Percentiles rank a stretch among this genome's conserved stretches.
These are phyloP conservation scores for Cyprinus carpio DNA, from an alignment of 2,113 vertebrate genomes.

Conservation along the genomic window DNA sequence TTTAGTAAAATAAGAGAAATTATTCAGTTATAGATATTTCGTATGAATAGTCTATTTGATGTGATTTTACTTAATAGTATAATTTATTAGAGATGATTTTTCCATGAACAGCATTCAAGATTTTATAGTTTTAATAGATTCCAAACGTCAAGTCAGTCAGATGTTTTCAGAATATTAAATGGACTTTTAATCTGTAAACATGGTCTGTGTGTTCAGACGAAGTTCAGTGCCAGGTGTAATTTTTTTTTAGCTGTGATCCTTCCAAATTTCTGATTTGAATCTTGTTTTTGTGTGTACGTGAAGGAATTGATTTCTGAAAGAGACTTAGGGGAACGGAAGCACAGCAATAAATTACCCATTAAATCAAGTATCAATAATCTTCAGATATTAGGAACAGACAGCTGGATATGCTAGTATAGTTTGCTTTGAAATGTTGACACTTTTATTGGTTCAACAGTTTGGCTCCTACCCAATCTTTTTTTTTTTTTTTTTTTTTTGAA, in stretches of 20 bases:
- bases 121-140: background rate
- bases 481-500: too few relatives aligned
- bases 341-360: background rate
- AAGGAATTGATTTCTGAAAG: background rate
- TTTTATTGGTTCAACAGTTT: background rate
- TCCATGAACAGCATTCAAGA: background rate
- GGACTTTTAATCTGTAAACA: background rate
- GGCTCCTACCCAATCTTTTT: background rate
- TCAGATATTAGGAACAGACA: background rate
- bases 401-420: background rate
- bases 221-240: background rate
- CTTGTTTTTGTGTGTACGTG: too few relatives aligned
- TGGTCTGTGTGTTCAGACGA: background rate
- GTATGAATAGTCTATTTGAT: background rate
- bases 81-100: background rate
- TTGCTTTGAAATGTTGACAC: background rate
- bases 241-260: background rate
- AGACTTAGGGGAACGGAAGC: background rate
- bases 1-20: too few relatives aligned
- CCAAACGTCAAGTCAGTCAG: background rate
- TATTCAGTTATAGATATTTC: background rate
- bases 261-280: too few relatives aligned
- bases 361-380: background rate
- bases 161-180: constrained; percentile 2
- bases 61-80: background rate